Base-by-base conservation (phyloP, 2,797 vertebrate genomes). In the Paedocypris micromegethes region DNA sequence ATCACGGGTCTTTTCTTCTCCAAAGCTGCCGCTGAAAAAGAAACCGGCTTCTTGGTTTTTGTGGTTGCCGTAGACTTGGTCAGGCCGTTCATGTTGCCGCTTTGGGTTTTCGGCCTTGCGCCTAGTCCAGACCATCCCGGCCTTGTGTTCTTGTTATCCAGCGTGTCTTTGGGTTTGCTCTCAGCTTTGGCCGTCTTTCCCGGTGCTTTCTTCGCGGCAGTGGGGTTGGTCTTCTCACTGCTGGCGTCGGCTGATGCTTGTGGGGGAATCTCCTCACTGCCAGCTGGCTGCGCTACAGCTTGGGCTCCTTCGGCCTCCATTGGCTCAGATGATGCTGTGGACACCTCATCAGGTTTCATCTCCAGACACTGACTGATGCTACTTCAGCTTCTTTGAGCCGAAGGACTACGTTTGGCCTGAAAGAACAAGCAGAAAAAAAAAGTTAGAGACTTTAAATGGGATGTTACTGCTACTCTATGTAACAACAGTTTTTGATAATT, bases 311-410 rank as follows among this genome's bases (percentile, higher is more conserved):
- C 68, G 5, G 66, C 75, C 78, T 88, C 87, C 41, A 75, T 79
- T 70, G 86, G 79, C 69, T 91, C 87, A 37, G 82, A 75, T 59
- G 77, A 79, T 65, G 86, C 84, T 78, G 88, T 88, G 76, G 77
- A 82, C 80, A 83, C 85, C 84, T 86, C 88, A 89, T 90, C 88
- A 80, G 85, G 86, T 88, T 90, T 91, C 89, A 91, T 90, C 62
- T 84, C 88, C 72, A 48, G 23, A 23, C 23, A 23, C 23, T 23
- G 23, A 23, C 23, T 23, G 23, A 23, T 23, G 23, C 23, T 23
- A 23, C 23, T 23, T 23, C 23, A 23, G 23, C n/a, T 23, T 23
- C 23, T 23, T 23, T 23, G 23, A 23, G 23, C 23, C 23, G 23
- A 23, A 23, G 23, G 23, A 23, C 1, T 1, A 23, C 23, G 23